Evolutionary conservation across 92 coral and sea anemone species (phyloP).

Genomic region (Chrysogorgia sp.): DNA sequence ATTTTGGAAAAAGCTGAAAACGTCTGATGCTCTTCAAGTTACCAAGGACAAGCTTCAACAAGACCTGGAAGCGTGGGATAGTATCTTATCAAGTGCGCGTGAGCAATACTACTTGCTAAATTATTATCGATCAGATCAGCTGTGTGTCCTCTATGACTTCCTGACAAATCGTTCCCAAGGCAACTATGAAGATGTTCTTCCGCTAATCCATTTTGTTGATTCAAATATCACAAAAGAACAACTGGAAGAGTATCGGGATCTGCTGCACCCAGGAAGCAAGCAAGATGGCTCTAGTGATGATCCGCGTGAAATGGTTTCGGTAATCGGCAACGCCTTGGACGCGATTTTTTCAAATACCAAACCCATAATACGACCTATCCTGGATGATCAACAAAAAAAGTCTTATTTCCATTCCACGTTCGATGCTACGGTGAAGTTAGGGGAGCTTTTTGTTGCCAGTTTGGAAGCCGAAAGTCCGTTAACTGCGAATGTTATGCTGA

Average conservation of each 20-base stretch:
- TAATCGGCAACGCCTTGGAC: conserved; percentile 42
- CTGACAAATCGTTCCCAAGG: conserved; percentile 30
- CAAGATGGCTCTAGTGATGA: neutral
- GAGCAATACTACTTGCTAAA: conserved; percentile 42
- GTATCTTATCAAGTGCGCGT: conserved; percentile 33
- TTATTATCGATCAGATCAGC: conserved; percentile 52
- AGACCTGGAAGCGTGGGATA: conserved; percentile 45
- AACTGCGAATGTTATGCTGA: conserved; percentile 38
- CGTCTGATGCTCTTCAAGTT: conserved; percentile 20
- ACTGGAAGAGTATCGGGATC: conserved; percentile 14
- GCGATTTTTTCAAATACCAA: conserved; percentile 12
- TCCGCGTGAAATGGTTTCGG: conserved; percentile 11
- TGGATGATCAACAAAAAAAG: neutral
- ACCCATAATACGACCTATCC: conserved; percentile 18
- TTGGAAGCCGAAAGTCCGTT: conserved; percentile 37
- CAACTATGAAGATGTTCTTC: conserved; percentile 14
- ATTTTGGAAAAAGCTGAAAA: conserved; percentile 16
- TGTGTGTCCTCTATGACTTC: conserved; percentile 38
- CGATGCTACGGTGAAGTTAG: neutral
- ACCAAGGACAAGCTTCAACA: conserved; percentile 32
- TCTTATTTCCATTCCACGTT: neutral
- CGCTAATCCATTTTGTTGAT: conserved; percentile 42
- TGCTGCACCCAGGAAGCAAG: too few species aligned
- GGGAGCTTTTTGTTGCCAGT: conserved; percentile 45
- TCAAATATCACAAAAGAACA: conserved; percentile 26